phyloP scores from a whole-genome alignment of 2,797 vertebrate species.

The Rhinoraja longicauda region DNA sequence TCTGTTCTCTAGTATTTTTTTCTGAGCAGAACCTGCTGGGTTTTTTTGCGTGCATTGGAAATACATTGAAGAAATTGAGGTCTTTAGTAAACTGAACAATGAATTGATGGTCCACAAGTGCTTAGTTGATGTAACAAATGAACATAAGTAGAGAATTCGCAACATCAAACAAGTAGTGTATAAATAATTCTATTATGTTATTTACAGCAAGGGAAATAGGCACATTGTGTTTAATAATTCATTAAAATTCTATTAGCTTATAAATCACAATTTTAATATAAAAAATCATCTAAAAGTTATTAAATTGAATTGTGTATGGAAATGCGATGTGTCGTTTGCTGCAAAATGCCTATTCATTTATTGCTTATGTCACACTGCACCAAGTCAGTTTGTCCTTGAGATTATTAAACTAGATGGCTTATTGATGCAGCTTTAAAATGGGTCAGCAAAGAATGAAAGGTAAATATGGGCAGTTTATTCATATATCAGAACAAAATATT shows the following conservation, averaged over 20 bases:
- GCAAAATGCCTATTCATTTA: background rate
- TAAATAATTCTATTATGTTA: background rate
- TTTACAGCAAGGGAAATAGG: background rate
- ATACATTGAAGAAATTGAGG: constrained; percentile 17
- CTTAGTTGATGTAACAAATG: constrained; percentile 2
- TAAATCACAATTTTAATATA: constrained; percentile 12
- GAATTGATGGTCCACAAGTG: constrained; percentile 30
- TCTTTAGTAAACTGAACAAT: constrained; percentile 18
- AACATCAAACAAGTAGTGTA: background rate
- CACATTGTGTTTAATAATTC: constrained; percentile 26
- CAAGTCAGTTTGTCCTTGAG: background rate
- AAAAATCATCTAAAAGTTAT: background rate
- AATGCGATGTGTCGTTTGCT: background rate
- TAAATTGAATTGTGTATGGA: constrained; percentile 14
- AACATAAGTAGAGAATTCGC: background rate
- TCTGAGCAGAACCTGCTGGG: background rate
- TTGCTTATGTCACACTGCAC: background rate
- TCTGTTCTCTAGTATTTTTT: background rate
- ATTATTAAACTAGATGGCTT: background rate
- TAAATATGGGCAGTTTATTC: background rate
- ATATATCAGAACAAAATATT: background rate
- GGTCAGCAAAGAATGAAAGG: background rate
- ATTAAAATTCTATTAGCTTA: constrained; percentile 16
- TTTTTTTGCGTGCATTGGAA: constrained; percentile 22
- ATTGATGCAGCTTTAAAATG: background rate